Evolutionary conservation across 2,113 vertebrate genomes (phyloP).

Genomic region (Zosterops hypoxanthus): DNA sequence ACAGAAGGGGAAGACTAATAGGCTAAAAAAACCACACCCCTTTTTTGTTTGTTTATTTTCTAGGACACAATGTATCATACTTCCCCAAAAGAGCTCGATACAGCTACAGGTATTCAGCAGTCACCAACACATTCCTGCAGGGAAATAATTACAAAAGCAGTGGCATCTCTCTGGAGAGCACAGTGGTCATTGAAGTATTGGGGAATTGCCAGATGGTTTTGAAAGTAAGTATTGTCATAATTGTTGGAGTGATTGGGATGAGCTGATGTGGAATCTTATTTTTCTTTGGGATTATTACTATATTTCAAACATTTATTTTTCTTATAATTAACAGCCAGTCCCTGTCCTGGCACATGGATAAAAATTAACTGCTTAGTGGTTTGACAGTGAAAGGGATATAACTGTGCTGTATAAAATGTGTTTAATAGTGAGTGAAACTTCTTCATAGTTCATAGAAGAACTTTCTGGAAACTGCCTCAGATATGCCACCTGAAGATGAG

Average conservation of each 20-base stretch:
- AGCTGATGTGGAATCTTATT: background rate
- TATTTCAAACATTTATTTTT: background rate
- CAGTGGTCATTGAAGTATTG: slow-evolving; percentile 76
- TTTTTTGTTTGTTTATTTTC: background rate
- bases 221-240: slow-evolving; percentile 72
- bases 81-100: slow-evolving; percentile 74
- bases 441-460: background rate
- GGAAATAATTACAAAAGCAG: slow-evolving; percentile 66
- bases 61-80: slow-evolving; percentile 44
- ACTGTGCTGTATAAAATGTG: background rate
- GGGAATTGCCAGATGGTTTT: slow-evolving; percentile 82
- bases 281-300: background rate
- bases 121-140: slow-evolving; percentile 73
- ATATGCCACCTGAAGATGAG: background rate
- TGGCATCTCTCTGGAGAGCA: slow-evolving; percentile 80
- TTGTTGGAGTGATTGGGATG: background rate
- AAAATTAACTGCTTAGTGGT: background rate
- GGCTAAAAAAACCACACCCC: background rate
- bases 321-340: background rate
- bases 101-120: slow-evolving; percentile 79
- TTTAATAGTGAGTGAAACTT: background rate
- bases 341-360: background rate
- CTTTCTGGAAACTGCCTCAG: background rate
- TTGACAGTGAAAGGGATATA: background rate
- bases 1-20: background rate